These are phyloP conservation scores for Microplitis manilae DNA, from an alignment of 2,888 invertebrate genomes.

Conservation along the genomic window DNA sequence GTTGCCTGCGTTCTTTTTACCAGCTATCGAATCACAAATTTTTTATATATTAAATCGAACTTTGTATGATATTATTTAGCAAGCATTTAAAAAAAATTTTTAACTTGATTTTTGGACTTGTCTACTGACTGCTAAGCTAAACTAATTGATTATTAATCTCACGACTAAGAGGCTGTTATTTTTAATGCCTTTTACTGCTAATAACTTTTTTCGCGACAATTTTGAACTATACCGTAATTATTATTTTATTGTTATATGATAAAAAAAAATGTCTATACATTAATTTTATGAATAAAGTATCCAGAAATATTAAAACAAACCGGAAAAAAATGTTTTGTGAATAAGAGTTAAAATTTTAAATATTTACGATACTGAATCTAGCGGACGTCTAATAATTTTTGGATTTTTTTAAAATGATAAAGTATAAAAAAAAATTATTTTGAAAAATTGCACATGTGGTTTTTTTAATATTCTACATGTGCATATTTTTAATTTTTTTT, in stretches of 20 bases:
- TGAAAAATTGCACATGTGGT: no score
- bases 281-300: no score
- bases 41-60: background rate
- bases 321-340: no score
- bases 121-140: background rate
- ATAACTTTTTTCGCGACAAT: background rate
- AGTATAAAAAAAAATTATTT: no score
- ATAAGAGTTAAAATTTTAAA: no score
- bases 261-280: no score
- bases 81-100: background rate
- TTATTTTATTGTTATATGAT: background rate
- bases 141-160: background rate
- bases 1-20: background rate
- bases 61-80: background rate
- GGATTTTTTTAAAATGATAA: no score
- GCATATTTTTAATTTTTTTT: no score
- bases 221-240: background rate
- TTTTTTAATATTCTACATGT: no score
- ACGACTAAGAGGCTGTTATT: background rate
- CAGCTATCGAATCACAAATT: background rate
- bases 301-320: no score
- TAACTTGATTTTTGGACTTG: slow-evolving; percentile 1
- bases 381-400: no score
- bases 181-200: background rate
- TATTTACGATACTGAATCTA: no score